Evolutionary conservation across 2,888 invertebrate genomes (phyloP).

Genomic region (Pristionchus mayeri): DNA sequence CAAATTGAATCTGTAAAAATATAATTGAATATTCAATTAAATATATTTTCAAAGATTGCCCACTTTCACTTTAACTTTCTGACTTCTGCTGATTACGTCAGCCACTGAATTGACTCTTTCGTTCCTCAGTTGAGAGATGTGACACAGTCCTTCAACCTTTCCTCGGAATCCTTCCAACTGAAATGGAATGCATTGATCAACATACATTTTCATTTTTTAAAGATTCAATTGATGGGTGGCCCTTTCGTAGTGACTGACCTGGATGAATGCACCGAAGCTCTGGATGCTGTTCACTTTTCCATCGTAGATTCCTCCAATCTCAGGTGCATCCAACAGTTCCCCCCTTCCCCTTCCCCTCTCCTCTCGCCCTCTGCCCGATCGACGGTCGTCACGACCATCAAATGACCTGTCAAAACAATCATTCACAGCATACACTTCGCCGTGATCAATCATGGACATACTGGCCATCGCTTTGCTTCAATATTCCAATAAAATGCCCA

Average conservation of each 20-base stretch:
- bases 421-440: background rate
- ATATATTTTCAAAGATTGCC: too few relatives aligned
- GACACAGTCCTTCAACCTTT: slow-evolving; percentile 93
- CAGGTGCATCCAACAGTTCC: slow-evolving; percentile 79
- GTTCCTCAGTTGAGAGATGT: slow-evolving; percentile 85
- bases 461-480: background rate
- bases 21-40: background rate
- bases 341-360: slow-evolving; percentile 52
- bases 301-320: slow-evolving; percentile 85
- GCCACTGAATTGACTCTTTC: slow-evolving; percentile 90
- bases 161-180: slow-evolving; percentile 90
- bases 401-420: slow-evolving; percentile 28
- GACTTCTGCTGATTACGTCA: slow-evolving; percentile 91
- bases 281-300: slow-evolving; percentile 96
- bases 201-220: background rate
- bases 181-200: slow-evolving; percentile 45
- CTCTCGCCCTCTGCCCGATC: slow-evolving; percentile 48
- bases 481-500: background rate
- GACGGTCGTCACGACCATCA: slow-evolving; percentile 17
- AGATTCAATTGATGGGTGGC: background rate
- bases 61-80: slow-evolving; percentile 86
- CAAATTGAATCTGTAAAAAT: background rate
- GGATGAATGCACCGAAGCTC: slow-evolving; percentile 98
- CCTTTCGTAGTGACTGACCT: slow-evolving; percentile 53
- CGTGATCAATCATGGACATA: background rate